phyloP scores from a whole-genome alignment of 2,888 invertebrate species.

The Drosophila subquinaria region DNA sequence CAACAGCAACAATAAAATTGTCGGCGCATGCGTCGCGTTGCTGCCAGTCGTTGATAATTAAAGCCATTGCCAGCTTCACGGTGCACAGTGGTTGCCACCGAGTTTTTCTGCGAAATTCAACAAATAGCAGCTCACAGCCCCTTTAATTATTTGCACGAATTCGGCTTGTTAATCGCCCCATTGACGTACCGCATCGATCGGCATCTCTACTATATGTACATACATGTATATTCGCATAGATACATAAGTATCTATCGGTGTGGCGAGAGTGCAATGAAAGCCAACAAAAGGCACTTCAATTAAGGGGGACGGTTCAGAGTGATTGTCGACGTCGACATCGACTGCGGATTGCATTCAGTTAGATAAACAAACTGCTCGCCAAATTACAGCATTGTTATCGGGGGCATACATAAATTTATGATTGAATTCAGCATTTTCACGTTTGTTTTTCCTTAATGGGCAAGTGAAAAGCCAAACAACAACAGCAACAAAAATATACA shows the following conservation, averaged over 20 bases:
- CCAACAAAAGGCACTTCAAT: slow-evolving; percentile 70
- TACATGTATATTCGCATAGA: slow-evolving; percentile 16
- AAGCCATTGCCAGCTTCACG: slow-evolving; percentile 27
- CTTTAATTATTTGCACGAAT: slow-evolving; percentile 76
- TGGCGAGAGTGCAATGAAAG: slow-evolving; percentile 66
- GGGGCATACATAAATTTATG: slow-evolving; percentile 58
- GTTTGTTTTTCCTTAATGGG: slow-evolving; percentile 59
- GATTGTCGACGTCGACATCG: slow-evolving; percentile 43
- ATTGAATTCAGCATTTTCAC: slow-evolving; percentile 67
- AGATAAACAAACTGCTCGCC: slow-evolving; percentile 68
- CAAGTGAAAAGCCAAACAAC: slow-evolving; percentile 58
- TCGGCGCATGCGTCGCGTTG: slow-evolving; percentile 59
- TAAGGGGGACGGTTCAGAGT: slow-evolving; percentile 60
- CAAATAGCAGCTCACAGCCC: slow-evolving; percentile 40
- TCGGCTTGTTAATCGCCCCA: slow-evolving; percentile 65
- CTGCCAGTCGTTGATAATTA: slow-evolving; percentile 54
- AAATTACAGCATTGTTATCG: slow-evolving; percentile 74
- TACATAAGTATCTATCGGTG: slow-evolving; percentile 21
- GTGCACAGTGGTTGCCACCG: slow-evolving; percentile 47
- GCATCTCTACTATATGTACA: slow-evolving; percentile 38
- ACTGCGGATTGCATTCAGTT: slow-evolving; percentile 52
- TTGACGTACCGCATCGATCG: slow-evolving; percentile 54
- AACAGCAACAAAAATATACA: slow-evolving; percentile 9
- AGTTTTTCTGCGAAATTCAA: slow-evolving; percentile 20
- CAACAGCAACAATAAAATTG: slow-evolving; percentile 46